Evolutionary conservation across 2,888 invertebrate genomes (phyloP).

Genomic region (Eupithecia centaureata): DNA sequence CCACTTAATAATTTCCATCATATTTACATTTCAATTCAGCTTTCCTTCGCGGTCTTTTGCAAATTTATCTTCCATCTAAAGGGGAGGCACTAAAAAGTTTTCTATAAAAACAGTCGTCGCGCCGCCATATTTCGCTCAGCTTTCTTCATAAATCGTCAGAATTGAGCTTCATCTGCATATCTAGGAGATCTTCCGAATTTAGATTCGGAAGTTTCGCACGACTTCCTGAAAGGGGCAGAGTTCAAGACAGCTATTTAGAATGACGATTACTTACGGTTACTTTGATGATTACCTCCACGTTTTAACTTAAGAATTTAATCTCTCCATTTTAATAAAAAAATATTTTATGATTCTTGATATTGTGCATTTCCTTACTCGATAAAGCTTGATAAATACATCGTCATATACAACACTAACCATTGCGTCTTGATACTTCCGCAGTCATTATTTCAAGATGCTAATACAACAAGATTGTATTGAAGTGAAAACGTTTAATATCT

Average conservation of each 20-base stretch:
- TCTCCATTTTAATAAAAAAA: not conserved
- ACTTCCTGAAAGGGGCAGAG: slow-evolving; percentile 37
- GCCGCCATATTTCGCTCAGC: slow-evolving; percentile 74
- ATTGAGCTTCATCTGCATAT: slow-evolving; percentile 75
- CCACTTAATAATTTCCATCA: slow-evolving; percentile 37
- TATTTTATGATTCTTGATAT: not conserved
- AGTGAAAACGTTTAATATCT: slow-evolving; percentile 15
- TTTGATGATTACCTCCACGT: slow-evolving; percentile 21
- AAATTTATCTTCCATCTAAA: slow-evolving; percentile 76
- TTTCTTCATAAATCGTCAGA: slow-evolving; percentile 78
- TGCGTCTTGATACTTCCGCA: slow-evolving; percentile 3
- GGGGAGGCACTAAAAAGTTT: slow-evolving; percentile 73
- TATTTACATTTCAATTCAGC: slow-evolving; percentile 72
- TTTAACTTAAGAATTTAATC: not conserved
- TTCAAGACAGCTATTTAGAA: slow-evolving; percentile 28
- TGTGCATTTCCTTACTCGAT: not conserved
- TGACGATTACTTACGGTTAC: slow-evolving; percentile 26
- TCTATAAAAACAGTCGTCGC: slow-evolving; percentile 72
- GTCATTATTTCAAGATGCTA: slow-evolving; percentile 16
- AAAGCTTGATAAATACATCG: too few species aligned
- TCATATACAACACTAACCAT: not conserved
- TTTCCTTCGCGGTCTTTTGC: slow-evolving; percentile 66
- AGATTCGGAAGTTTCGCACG: slow-evolving; percentile 43
- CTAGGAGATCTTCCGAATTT: slow-evolving; percentile 56
- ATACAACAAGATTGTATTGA: slow-evolving; percentile 13